phyloP scores from a whole-genome alignment of 2,113 vertebrate genomes.

The Maccullochella peelii region DNA sequence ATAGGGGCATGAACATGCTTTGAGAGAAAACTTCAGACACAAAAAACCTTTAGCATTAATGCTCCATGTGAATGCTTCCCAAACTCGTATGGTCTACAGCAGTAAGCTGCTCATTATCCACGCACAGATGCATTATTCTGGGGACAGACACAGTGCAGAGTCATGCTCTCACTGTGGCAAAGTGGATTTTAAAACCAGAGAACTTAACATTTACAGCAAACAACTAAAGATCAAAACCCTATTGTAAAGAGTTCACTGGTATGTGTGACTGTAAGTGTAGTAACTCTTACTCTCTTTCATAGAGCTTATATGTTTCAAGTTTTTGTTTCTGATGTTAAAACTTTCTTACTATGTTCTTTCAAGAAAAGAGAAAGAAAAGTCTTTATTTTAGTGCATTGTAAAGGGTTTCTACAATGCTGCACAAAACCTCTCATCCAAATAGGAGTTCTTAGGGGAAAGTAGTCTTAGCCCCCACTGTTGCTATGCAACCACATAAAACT shows the following conservation, averaged over 20 bases:
- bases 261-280: background rate
- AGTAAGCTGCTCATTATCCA: slow-evolving; percentile 45
- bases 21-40: slow-evolving; percentile 4
- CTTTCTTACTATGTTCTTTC: background rate
- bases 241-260: slow-evolving; percentile 8
- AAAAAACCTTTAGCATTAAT: slow-evolving; percentile 11
- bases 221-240: background rate
- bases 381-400: slow-evolving; percentile 18
- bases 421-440: slow-evolving; percentile 43
- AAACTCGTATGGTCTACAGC: background rate
- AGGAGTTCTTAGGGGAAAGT: slow-evolving; percentile 41
- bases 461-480: slow-evolving; percentile 58
- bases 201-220: background rate
- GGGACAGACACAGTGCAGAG: background rate
- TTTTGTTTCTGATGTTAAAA: background rate
- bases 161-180: slow-evolving; percentile 5
- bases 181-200: slow-evolving; percentile 25
- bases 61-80: slow-evolving; percentile 24
- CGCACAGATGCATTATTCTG: slow-evolving; percentile 22
- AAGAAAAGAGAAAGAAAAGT: background rate
- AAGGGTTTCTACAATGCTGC: slow-evolving; percentile 27
- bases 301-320: slow-evolving; percentile 3
- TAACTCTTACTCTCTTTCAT: slow-evolving; percentile 9
- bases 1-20: slow-evolving; percentile 4
- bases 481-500: slow-evolving; percentile 66